Base-by-base conservation (phyloP, 1,140 invertebrate species). In the Melitaea cinxia region DNA sequence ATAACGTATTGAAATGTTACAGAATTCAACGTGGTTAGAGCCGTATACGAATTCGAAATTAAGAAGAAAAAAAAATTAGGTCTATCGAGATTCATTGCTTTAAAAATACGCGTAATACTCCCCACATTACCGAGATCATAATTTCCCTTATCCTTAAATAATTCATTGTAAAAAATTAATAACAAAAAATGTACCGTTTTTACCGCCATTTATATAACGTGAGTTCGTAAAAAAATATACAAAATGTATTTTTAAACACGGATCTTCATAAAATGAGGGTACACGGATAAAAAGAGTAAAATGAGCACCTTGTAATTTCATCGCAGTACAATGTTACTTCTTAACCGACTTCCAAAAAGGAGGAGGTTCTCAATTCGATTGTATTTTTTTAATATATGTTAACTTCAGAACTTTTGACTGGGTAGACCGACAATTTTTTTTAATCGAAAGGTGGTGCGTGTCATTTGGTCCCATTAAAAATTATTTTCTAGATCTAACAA, bases 231-330 rank as follows among this genome's bases (percentile, higher is more conserved):
- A 62, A 50, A 62, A 54, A 62, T 53, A 24, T 24, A n/a, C 58
- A 54, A 49, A 60, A 50, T 37, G 19, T 55, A 63, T 55, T 55
- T 47, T 55, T 23, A 53, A 12, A 49, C 39, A 56, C 17, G 23
- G 24, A 49, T n/a, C 15, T 47, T 19, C 21, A 23, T 23, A 35
- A 17, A 54, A 62, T 33, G 52, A 37, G 15, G 17, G 47, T 39
- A 63, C 24, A 24, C 26, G 39, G 12, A 35, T 63, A 62, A 62
- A 63, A 56, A 62, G 47, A 49, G 62, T 55, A 30, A 57, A 68
- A 68, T 68, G 65, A 62, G 37, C 53, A 53, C 21, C 10, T 26
- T 45, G 65, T 62, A 62, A 68, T 62, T 57, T 56, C 35, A 58
- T 59, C 56, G 56, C 56, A 9, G n/a, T 37, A 37, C 39, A n/a